These are phyloP conservation scores for Cephus pulcher DNA, from an alignment of 2,888 invertebrate genomes.

Conservation along the genomic window DNA sequence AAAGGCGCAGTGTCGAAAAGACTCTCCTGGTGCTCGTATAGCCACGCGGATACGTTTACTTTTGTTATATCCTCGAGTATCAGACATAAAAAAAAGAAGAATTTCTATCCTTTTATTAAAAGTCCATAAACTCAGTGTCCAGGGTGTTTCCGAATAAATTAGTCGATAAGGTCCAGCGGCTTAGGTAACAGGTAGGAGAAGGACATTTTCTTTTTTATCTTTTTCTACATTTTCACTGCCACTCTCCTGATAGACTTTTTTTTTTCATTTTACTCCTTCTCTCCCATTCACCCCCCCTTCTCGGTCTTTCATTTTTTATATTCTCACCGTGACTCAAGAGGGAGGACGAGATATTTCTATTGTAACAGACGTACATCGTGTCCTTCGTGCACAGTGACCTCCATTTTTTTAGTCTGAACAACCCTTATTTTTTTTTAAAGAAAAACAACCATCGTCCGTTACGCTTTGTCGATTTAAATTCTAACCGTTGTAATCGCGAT, in stretches of 20 bases:
- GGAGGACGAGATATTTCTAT: neutral
- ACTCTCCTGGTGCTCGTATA: constrained; percentile 38
- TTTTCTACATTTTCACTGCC: neutral
- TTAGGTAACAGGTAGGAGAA: neutral
- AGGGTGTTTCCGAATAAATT: neutral
- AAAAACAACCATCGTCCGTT: neutral
- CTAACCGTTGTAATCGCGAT: neutral
- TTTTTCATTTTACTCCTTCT: neutral
- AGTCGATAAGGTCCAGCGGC: neutral
- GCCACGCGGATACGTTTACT: constrained; percentile 41
- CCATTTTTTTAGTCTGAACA: neutral
- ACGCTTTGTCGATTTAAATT: neutral
- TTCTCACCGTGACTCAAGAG: constrained; percentile 1
- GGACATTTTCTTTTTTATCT: neutral
- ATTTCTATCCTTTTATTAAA: constrained; percentile 8
- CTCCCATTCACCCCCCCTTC: neutral
- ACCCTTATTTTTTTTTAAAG: neutral
- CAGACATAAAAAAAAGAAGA: neutral
- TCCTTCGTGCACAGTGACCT: neutral
- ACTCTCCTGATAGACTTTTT: neutral
- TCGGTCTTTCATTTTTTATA: constrained; percentile 10
- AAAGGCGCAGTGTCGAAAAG: constrained; percentile 53
- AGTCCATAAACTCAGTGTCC: neutral
- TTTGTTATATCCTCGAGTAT: constrained; percentile 3
- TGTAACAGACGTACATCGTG: neutral